Base-by-base conservation (phyloP, 2,113 vertebrate species). In the Grantiella picta region DNA sequence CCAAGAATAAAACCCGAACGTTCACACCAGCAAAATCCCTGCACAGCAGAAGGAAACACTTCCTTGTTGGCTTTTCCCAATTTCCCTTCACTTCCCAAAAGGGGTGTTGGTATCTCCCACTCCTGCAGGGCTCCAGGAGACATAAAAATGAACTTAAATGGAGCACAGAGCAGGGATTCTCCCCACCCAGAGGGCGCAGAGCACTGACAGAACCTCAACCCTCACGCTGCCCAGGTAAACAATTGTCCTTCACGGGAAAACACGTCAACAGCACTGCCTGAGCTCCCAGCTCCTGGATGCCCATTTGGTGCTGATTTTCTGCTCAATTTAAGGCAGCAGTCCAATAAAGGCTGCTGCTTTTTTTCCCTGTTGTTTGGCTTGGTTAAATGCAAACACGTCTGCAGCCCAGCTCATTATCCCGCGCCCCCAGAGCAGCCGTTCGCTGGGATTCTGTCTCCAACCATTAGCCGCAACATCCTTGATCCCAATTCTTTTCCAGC, bases 261-360 rank as follows among this genome's bases (percentile, higher is more conserved):
- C 47, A 73, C 1, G 0, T 3, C 27, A 72, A 24, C 75, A 82
- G 10, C 83, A 12, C 56, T 53, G 90, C 45, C 68, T 27, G 79
- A 56, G 10, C 68, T 63, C 17, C 17, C 93, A 91, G 31, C 56
- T 77, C 88, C 82, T 69, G 27, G 71, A 57, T 78, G 82, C 76
- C 82, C 87, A 66, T 90, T 95, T 82, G 96, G 95, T 59, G 91
- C 87, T 49, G 90, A 95, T 96, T 96, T 95, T 94, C 96, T 90
- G 95, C 95, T 97, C 96, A 90, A 90, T 95, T 97, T 68, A 69
- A 95, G 92, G 82, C 82, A 92, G 91, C 69, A 86, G 86, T 69
- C 83, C 89, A 94, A 73, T 92, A 81, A 85, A 90, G 72, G 56
- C 81, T 86, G 65, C 88, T 80, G 86, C 35, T 59, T 73, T 77